These are phyloP conservation scores for Euproctis similis DNA, from an alignment of 2,888 invertebrate genomes.

Conservation along the genomic window DNA sequence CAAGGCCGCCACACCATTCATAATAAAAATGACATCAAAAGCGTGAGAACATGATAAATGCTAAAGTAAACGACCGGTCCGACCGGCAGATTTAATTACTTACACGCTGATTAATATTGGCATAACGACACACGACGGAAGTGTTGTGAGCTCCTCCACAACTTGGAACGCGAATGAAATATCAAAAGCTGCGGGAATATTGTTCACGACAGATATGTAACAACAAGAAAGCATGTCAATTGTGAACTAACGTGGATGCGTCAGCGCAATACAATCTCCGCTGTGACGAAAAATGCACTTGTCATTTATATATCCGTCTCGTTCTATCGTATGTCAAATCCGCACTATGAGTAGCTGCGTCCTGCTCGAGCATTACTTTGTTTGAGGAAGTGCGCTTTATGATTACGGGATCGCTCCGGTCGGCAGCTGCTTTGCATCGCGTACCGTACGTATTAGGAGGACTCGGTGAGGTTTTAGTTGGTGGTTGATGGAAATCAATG, in stretches of 20 bases:
- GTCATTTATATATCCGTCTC: slow-evolving; percentile 35
- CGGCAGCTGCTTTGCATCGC: slow-evolving; percentile 54
- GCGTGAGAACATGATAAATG: slow-evolving; percentile 69
- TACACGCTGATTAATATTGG: slow-evolving; percentile 52
- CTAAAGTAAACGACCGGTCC: slow-evolving; percentile 57
- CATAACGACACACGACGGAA: slow-evolving; percentile 47
- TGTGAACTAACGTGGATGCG: slow-evolving; percentile 65
- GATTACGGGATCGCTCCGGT: slow-evolving; percentile 48
- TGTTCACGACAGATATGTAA: slow-evolving; percentile 49
- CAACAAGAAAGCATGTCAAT: slow-evolving; percentile 45
- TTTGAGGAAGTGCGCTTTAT: slow-evolving; percentile 58
- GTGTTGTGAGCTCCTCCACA: slow-evolving; percentile 27
- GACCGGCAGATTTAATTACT: slow-evolving; percentile 62
- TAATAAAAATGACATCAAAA: slow-evolving; percentile 71
- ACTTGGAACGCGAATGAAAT: slow-evolving; percentile 59
- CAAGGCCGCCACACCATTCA: slow-evolving; percentile 56
- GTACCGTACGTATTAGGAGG: slow-evolving; percentile 55
- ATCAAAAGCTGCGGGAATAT: slow-evolving; percentile 49
- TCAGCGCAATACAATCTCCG: slow-evolving; percentile 64
- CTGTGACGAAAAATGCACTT: slow-evolving; percentile 42
- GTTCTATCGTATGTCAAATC: slow-evolving; percentile 14
- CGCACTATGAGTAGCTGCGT: slow-evolving; percentile 12
- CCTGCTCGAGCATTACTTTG: slow-evolving; percentile 31
- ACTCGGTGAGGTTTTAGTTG: slow-evolving; percentile 48
- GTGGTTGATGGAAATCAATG: slow-evolving; percentile 46